Conservation (phyloP, 2,888 invertebrate genomes). For the Drosophila kanekoi region DNA sequence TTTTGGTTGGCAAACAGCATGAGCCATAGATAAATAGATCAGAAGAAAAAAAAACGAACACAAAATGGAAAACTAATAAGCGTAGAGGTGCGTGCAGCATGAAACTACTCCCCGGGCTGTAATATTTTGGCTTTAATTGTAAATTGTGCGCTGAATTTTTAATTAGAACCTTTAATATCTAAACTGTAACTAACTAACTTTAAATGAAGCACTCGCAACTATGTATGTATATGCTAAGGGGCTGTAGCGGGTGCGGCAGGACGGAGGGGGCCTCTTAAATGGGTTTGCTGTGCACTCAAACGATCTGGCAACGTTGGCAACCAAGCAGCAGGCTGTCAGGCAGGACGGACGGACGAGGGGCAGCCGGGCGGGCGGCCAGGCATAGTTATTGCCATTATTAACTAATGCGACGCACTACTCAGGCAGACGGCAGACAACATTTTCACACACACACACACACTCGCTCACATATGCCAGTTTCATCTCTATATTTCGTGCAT, state of each 20-base stretch:
- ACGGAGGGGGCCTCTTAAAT: conserved; percentile 3
- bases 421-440: conserved; percentile 21
- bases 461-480: background rate
- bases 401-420: conserved; percentile 69
- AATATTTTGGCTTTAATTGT: conserved; percentile 55
- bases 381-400: conserved; percentile 70
- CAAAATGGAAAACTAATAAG: conserved; percentile 39
- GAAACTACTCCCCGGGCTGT: conserved; percentile 32
- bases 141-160: conserved; percentile 71
- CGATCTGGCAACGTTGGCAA: conserved; percentile 30
- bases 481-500: conserved; percentile 18
- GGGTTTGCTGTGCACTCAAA: conserved; percentile 25
- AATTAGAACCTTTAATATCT: conserved; percentile 65
- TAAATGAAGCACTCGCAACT: conserved; percentile 51
- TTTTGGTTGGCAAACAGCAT: conserved; percentile 1
- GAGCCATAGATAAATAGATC: conserved; percentile 19
- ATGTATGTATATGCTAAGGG: conserved; percentile 1
- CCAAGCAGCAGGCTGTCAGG: conserved; percentile 2
- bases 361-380: conserved; percentile 3
- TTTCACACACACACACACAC: background rate
- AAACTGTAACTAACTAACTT: conserved; percentile 71
- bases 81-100: conserved; percentile 11
- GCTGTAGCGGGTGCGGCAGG: background rate
- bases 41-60: background rate
- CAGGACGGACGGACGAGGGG: background rate